Base-by-base conservation (phyloP, 2,888 invertebrate genomes). In the Tetanocera ferruginea region DNA sequence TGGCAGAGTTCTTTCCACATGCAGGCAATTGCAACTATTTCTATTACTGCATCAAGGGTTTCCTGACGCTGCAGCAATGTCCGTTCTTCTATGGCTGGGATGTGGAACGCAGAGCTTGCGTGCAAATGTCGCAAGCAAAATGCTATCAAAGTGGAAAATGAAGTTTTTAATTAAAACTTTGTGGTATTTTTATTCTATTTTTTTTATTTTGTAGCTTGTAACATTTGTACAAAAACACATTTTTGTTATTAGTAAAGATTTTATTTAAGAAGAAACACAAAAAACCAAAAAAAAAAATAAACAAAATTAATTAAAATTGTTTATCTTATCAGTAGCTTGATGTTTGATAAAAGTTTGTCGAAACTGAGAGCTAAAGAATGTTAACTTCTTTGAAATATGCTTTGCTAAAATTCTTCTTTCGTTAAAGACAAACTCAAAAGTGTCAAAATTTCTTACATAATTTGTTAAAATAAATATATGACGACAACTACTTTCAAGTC, bases 61-160 rank as follows among this genome's bases (percentile, higher is more conserved):
- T 84, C 76, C 84, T 87, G 37, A 88, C 89, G 9, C 77, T 89
- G 37, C 89, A 89, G 70, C 89, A 89, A 78, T 89, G 89, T 71
- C 89, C 89, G 62, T 89, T 88, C 80, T 86, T 85, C 76, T 88
- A 89, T 77, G 86, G 89, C 72, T 89, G 88, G 86, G 89, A 89
- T 75, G 82, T 86, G n/a, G 87, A 88, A 60, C 82, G 86, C 2
- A 85, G 87, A 23, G 83, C 87, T 37, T 87, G 87, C 74, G 85
- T 88, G 51, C 85, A 84, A 64, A 81, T 88, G 76, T 80, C 83
- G n/a, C 84, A 86, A 76, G 88, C 85, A 78, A 87, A 87, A 78
- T 87, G 87, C 76, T 87, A 79, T 52, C 57, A 67, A 17, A 66
- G 69, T 11, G 31, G 71, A 9, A 77, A 66, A 31, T 37, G 64